These are phyloP conservation scores for Lepeophtheirus nordmannii DNA, from an alignment of 2,888 invertebrate genomes.

Conservation along the genomic window DNA sequence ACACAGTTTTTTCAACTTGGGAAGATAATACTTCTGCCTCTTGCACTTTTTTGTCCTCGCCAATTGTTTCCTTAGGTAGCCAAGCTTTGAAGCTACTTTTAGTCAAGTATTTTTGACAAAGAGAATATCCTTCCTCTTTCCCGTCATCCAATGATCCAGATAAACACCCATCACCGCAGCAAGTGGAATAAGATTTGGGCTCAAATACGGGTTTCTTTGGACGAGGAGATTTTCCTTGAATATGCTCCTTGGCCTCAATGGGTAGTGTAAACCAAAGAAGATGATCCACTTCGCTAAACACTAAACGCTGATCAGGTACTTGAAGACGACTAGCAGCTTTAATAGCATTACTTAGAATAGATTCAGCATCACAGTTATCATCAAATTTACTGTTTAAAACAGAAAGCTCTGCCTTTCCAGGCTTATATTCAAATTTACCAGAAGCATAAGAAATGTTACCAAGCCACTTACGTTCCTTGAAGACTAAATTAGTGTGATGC, in stretches of 20 bases:
- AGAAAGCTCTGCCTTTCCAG: background rate
- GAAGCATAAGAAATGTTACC: slow-evolving; percentile 42
- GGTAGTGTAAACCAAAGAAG: slow-evolving; percentile 78
- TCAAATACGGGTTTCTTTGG: background rate
- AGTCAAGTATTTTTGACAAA: background rate
- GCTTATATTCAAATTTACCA: background rate
- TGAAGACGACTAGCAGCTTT: slow-evolving; percentile 54
- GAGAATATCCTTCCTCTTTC: background rate
- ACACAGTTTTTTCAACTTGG: background rate
- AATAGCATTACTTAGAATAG: slow-evolving; percentile 24
- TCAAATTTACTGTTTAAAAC: background rate
- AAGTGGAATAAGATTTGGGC: background rate
- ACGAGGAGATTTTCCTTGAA: background rate
- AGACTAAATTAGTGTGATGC: slow-evolving; percentile 56
- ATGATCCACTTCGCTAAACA: slow-evolving; percentile 53
- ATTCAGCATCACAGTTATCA: background rate
- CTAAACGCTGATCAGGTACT: slow-evolving; percentile 54
- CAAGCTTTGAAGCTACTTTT: background rate
- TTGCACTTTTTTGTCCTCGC: background rate
- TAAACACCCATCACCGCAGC: background rate
- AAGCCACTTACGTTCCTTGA: slow-evolving; percentile 66
- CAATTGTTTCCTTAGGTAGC: background rate
- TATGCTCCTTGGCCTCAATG: slow-evolving; percentile 56
- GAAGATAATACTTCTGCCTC: background rate
- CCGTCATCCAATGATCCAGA: background rate